Evolutionary conservation across 2,888 invertebrate genomes (phyloP), one percentile per base, ranked within the genome.

Genomic region (Reticulitermes lucifugus): DNA sequence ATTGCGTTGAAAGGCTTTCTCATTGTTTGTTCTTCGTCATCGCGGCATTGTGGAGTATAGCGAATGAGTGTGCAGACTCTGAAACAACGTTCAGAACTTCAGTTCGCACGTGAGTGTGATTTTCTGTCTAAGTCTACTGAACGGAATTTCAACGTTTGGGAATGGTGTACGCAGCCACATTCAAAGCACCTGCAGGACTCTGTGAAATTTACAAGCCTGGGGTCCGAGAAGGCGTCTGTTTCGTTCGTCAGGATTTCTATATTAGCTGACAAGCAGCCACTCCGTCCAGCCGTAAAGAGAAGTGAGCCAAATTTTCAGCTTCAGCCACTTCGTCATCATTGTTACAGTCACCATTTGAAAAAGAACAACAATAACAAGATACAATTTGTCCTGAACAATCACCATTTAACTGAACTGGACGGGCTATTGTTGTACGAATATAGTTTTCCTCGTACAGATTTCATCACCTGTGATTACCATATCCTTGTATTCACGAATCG

Each of bases 201-300:
- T 21, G 77, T 22, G 35, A 84, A 25, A 43, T 46, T 12, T 51
- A 41, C 35, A 60, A 77, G 77, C 14, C 77, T 46, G 79, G 46
- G 46, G 79, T 84, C 79, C 41, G 21, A 55, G n/a, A 79, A 12
- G 25, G n/a, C 14, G 29, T n/a, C 51, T 21, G 43, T 51, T 79
- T 83, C 70, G 55, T 79, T 22, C 70, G 83, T 35, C 85, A 85
- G 79, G 70, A 85, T 79, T 79, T 79, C 83, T 83, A 22, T 79
- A 89, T 91, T 89, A 91, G 92, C 91, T 91, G 91, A 92, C 91
- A 90, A 88, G 51, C 84, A 77, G 88, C 89, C 88, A 86, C 87
- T 89, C 85, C 88, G 88, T 85, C 88, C 89, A 89, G 89, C 90
- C 85, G 89, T 89, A 88, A 90, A 90, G 87, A 90, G 90, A 89